Percentiles rank a stretch among this genome's conserved stretches.
Evolutionary conservation across 2,113 vertebrate species (phyloP).

Genomic region (Coryphaenoides rupestris): DNA sequence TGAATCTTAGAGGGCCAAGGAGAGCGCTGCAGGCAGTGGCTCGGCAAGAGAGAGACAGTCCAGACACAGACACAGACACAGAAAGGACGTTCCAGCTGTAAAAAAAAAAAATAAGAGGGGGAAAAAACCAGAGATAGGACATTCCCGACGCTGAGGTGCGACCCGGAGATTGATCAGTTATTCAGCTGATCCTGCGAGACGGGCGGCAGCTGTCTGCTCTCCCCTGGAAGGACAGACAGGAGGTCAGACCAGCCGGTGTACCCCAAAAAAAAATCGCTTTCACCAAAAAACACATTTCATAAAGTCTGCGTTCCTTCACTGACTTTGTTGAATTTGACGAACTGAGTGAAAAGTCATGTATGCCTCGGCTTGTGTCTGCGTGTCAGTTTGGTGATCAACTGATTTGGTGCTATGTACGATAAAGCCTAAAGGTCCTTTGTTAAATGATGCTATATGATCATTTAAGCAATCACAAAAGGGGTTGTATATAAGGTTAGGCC

Average conservation of each 20-base stretch:
- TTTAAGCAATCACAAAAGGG: too few relatives aligned
- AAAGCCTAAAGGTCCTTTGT: too few relatives aligned
- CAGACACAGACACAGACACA: too few relatives aligned
- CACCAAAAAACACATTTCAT: not conserved
- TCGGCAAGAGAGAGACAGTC: too few relatives aligned
- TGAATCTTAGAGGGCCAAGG: not conserved
- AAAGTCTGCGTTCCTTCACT: not conserved
- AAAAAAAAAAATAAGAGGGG: conserved; percentile 32
- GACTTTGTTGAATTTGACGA: too few relatives aligned
- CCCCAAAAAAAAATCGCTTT: conserved; percentile 6
- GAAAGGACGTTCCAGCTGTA: conserved; percentile 21
- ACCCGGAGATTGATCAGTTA: conserved; percentile 49
- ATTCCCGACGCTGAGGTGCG: conserved; percentile 19
- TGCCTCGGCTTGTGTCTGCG: too few relatives aligned
- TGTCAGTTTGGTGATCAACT: too few relatives aligned
- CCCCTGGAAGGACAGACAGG: conserved; percentile 14
- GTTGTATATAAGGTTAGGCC: too few relatives aligned
- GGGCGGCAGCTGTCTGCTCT: conserved; percentile 24
- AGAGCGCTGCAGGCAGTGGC: conserved; percentile 13
- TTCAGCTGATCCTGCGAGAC: conserved; percentile 37
- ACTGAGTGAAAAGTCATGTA: too few relatives aligned
- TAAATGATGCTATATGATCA: too few relatives aligned
- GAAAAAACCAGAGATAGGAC: not conserved
- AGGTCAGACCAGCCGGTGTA: conserved; percentile 25
- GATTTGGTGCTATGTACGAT: too few relatives aligned